phyloP scores from a whole-genome alignment of 2,797 vertebrate genomes.

The Triplophysa yarkandensis region DNA sequence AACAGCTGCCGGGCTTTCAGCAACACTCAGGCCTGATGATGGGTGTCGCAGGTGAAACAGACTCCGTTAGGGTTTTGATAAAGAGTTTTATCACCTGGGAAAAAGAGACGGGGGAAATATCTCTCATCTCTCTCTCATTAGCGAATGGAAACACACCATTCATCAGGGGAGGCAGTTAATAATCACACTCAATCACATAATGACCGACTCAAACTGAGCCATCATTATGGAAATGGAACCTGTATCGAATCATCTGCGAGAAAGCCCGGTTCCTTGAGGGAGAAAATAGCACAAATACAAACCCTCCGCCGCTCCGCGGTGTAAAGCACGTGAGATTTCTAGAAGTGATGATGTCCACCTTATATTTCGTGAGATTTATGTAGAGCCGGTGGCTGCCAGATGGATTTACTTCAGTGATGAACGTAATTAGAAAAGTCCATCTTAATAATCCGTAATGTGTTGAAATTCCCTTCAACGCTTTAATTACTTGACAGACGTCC shows the following conservation, averaged over 20 bases:
- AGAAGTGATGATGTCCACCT: constrained; percentile 47
- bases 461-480: constrained; percentile 38
- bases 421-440: constrained; percentile 46
- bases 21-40: constrained; percentile 14
- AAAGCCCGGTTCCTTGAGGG: constrained; percentile 42
- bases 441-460: constrained; percentile 31
- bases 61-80: constrained; percentile 50
- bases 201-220: constrained; percentile 59
- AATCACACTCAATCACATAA: constrained; percentile 72
- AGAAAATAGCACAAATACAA: constrained; percentile 33
- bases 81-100: constrained; percentile 57
- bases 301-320: constrained; percentile 2
- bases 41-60: constrained; percentile 40
- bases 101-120: constrained; percentile 49
- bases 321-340: constrained; percentile 46
- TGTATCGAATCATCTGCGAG: constrained; percentile 58
- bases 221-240: constrained; percentile 62
- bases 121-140: constrained; percentile 73
- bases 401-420: constrained; percentile 40
- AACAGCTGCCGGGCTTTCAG: constrained; percentile 36
- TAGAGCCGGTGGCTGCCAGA: constrained; percentile 28
- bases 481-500: constrained; percentile 28
- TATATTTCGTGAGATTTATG: constrained; percentile 48
- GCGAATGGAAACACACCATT: constrained; percentile 72
- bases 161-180: constrained; percentile 71